Evolutionary conservation across 2,888 invertebrate species (phyloP).

Genomic region (Rhagonycha lutea): DNA sequence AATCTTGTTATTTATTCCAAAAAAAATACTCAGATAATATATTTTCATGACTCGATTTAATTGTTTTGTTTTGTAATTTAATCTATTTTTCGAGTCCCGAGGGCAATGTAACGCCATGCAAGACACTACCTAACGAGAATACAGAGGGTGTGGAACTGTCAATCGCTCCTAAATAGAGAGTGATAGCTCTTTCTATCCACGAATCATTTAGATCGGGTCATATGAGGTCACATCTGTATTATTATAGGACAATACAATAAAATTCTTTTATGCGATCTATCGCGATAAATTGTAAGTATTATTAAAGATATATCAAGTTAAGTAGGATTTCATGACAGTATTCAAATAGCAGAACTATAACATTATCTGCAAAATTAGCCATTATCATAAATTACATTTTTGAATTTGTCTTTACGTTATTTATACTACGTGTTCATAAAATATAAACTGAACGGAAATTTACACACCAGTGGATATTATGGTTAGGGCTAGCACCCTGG

Average conservation of each 20-base stretch:
- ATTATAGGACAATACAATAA: neutral
- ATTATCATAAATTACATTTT: neutral
- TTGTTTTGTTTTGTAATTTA: conserved; percentile 10
- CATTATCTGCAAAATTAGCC: neutral
- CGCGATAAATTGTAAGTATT: neutral
- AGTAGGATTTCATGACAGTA: neutral
- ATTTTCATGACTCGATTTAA: conserved; percentile 1
- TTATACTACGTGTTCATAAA: neutral
- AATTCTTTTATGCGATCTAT: neutral
- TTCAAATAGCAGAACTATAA: neutral
- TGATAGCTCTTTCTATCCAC: neutral
- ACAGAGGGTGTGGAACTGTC: conserved; percentile 10
- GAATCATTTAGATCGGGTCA: neutral
- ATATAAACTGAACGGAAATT: neutral
- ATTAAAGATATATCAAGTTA: neutral
- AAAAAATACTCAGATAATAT: neutral
- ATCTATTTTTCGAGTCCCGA: conserved; percentile 9
- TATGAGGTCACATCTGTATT: neutral
- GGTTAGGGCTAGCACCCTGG: neutral
- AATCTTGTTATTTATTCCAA: neutral
- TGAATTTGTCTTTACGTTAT: neutral
- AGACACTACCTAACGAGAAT: conserved; percentile 12
- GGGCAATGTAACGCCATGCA: conserved; percentile 9
- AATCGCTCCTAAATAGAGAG: conserved; percentile 10
- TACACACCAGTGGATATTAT: neutral